phyloP scores from a whole-genome alignment of 2,888 invertebrate species.

The Cataglyphis altisquamis region DNA sequence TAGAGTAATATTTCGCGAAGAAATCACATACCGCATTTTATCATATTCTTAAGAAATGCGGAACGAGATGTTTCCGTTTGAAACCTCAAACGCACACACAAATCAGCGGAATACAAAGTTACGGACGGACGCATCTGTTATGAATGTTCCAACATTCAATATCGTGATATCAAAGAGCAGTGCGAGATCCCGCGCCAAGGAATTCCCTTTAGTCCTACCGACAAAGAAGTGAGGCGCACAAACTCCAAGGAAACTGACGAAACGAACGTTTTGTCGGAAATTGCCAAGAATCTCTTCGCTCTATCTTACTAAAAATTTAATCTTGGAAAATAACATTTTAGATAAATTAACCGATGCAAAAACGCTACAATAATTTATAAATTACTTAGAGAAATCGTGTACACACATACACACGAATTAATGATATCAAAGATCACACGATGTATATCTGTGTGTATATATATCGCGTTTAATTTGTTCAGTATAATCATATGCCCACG shows the following conservation, averaged over 20 bases:
- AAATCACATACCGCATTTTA: slow-evolving; percentile 15
- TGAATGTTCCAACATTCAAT: slow-evolving; percentile 76
- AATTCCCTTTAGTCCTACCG: slow-evolving; percentile 64
- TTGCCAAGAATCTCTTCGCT: slow-evolving; percentile 52
- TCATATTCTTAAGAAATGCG: slow-evolving; percentile 50
- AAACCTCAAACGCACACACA: slow-evolving; percentile 70
- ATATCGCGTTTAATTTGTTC: background rate
- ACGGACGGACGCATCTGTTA: slow-evolving; percentile 74
- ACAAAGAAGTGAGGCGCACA: slow-evolving; percentile 65
- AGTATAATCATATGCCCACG: background rate
- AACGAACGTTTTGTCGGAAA: slow-evolving; percentile 54
- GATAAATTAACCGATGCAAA: slow-evolving; percentile 47
- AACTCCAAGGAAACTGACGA: slow-evolving; percentile 65
- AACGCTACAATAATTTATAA: background rate
- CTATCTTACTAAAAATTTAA: slow-evolving; percentile 42
- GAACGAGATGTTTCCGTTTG: slow-evolving; percentile 65
- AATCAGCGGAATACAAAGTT: slow-evolving; percentile 66
- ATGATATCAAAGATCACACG: background rate
- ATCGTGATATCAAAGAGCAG: slow-evolving; percentile 76
- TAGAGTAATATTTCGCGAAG: background rate
- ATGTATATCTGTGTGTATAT: background rate
- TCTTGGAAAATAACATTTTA: background rate
- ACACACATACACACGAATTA: background rate
- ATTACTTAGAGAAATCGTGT: background rate
- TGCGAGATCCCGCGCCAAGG: slow-evolving; percentile 63